Evolutionary conservation across 2,888 invertebrate species (phyloP).

Genomic region (Macaria liturata): DNA sequence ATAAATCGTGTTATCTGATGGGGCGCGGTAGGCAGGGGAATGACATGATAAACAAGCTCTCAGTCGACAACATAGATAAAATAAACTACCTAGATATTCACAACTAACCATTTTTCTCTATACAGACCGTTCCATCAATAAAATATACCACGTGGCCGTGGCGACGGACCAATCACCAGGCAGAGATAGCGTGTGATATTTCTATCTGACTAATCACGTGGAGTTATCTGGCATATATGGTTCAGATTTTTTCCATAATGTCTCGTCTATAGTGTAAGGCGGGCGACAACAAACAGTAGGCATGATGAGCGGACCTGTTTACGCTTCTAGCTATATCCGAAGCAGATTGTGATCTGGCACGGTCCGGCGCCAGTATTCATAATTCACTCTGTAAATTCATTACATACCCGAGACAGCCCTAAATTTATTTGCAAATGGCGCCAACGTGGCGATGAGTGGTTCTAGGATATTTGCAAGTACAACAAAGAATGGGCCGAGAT

Average conservation of each 20-base stretch:
- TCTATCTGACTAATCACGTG: too few species aligned
- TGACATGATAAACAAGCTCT: constrained; percentile 54
- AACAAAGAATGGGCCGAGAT: constrained; percentile 52
- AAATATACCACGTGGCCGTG: too few species aligned
- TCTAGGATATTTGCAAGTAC: constrained; percentile 69
- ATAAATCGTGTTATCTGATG: constrained; percentile 53
- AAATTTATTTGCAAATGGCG: constrained; percentile 80
- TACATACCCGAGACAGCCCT: constrained; percentile 76
- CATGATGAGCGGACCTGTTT: constrained; percentile 66
- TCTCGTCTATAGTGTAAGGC: too few species aligned
- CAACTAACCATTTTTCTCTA: too few species aligned
- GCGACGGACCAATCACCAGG: too few species aligned
- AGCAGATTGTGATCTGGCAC: constrained; percentile 72
- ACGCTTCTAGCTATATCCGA: constrained; percentile 54
- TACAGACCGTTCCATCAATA: too few species aligned
- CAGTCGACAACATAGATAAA: constrained; percentile 24
- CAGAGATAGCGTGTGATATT: too few species aligned
- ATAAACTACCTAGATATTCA: too few species aligned
- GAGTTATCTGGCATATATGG: too few species aligned
- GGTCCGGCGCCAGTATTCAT: constrained; percentile 68
- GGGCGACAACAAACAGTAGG: constrained; percentile 42
- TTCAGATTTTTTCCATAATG: too few species aligned
- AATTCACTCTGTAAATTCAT: constrained; percentile 77
- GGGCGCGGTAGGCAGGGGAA: constrained; percentile 43
- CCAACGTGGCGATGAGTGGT: constrained; percentile 68